phyloP scores from a whole-genome alignment of 2,888 invertebrate species.

The Diarsia mendica region DNA sequence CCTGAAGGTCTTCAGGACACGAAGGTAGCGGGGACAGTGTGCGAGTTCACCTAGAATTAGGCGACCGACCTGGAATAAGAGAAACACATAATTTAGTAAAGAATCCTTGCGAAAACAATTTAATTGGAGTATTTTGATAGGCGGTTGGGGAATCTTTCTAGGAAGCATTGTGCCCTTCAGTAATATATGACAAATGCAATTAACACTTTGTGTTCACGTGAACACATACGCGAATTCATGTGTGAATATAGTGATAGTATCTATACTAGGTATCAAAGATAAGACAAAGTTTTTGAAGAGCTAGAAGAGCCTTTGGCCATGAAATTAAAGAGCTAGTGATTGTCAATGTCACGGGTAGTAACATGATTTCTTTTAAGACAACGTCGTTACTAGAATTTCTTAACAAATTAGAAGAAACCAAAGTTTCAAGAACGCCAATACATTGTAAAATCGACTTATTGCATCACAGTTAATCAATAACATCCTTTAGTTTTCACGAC shows the following conservation, averaged over 20 bases:
- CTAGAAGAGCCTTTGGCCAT: not conserved
- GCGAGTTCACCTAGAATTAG: conserved; percentile 93
- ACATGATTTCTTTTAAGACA: not conserved
- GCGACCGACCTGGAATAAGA: conserved; percentile 91
- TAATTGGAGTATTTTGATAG: not conserved
- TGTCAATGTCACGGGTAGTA: not conserved
- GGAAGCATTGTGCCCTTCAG: not conserved
- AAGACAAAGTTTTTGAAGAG: not conserved
- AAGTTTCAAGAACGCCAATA: not conserved
- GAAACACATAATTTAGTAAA: conserved; percentile 32
- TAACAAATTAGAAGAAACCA: conserved; percentile 19
- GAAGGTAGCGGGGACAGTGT: conserved; percentile 95
- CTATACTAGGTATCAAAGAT: conserved; percentile 6
- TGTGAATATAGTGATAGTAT: not conserved
- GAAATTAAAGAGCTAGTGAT: not conserved
- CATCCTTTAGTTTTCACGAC: conserved; percentile 13
- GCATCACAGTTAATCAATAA: conserved; percentile 25
- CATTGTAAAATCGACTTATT: conserved; percentile 11
- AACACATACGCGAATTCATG: too few species aligned
- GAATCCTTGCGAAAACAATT: not conserved
- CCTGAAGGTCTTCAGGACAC: conserved; percentile 93
- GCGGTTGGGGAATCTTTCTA: not conserved
- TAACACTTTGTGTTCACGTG: conserved; percentile 1
- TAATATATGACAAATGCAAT: conserved; percentile 11
- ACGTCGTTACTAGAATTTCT: not conserved